Evolutionary conservation across 2,113 vertebrate species (phyloP).

Genomic region (Meles meles): DNA sequence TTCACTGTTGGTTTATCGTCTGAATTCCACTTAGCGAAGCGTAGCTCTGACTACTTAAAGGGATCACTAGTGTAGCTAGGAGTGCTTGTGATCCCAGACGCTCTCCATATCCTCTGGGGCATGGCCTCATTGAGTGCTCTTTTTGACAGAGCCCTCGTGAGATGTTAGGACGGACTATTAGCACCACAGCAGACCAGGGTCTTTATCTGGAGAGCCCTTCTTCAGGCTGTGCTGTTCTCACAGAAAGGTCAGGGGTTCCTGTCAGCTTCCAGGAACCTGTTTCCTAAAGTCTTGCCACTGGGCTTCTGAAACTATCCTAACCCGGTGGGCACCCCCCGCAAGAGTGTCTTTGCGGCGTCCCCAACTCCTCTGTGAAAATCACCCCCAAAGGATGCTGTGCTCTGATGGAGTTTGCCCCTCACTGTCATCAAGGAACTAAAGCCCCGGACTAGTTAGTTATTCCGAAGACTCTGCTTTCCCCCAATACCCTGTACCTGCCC

Average conservation of each 20-base stretch:
- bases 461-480: neutral
- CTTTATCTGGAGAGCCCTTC: neutral
- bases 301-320: neutral
- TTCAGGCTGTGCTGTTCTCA: neutral
- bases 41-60: neutral
- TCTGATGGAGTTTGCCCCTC: too few relatives aligned
- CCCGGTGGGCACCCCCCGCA: fast-evolving
- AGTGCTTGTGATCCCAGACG: neutral
- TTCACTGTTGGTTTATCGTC: neutral
- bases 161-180: neutral
- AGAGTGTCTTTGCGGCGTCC: neutral
- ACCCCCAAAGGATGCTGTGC: neutral
- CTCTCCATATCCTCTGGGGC: too few relatives aligned
- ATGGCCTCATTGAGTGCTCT: neutral
- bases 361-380: neutral
- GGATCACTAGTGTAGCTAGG: neutral
- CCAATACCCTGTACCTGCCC: neutral
- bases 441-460: neutral
- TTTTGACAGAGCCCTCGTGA: neutral
- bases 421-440: neutral
- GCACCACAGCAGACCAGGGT: neutral
- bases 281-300: neutral
- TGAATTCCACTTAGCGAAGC: neutral
- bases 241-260: neutral
- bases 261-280: neutral